Percentiles rank a stretch among this genome's conserved stretches.
These are phyloP conservation scores for Oscheius myriophilus DNA, from an alignment of 2,888 invertebrate species.

Conservation along the genomic window DNA sequence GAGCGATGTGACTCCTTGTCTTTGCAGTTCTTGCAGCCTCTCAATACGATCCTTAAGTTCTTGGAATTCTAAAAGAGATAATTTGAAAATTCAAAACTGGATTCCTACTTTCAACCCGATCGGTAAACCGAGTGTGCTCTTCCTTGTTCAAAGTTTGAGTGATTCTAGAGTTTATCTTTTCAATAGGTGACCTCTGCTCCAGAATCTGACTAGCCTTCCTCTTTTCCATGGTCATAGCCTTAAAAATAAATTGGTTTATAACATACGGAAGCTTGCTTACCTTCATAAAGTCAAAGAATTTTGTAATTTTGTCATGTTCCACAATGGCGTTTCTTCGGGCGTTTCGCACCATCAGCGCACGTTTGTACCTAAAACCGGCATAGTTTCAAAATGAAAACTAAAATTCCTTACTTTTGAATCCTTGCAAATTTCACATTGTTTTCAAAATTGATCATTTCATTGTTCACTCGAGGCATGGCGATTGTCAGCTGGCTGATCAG, in stretches of 20 bases:
- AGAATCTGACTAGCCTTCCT: conserved; percentile 26
- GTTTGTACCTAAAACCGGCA: conserved; percentile 18
- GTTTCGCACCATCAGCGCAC: conserved; percentile 10
- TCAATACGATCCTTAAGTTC: conserved; percentile 45
- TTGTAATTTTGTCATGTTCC: conserved; percentile 57
- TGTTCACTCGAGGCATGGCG: conserved; percentile 28
- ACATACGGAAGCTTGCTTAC: no score
- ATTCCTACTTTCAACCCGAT: conserved; percentile 35
- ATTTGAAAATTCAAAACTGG: background rate
- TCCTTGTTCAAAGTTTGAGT: conserved; percentile 49
- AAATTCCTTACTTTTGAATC: conserved; percentile 32
- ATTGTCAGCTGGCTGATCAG: conserved; percentile 52
- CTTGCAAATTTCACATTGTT: conserved; percentile 48
- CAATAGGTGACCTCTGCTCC: conserved; percentile 32
- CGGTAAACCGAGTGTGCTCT: conserved; percentile 31
- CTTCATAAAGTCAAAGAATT: conserved; percentile 55
- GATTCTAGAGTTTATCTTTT: conserved; percentile 40
- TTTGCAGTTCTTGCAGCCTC: conserved; percentile 49
- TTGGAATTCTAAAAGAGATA: conserved; percentile 37
- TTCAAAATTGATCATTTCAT: conserved; percentile 36
- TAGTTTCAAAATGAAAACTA: background rate
- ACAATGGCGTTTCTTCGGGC: conserved; percentile 39
- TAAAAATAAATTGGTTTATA: no score
- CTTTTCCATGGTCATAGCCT: conserved; percentile 25
- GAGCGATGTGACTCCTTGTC: conserved; percentile 45